Base-by-base conservation (phyloP, 2,888 invertebrate species). In the Apamea crenata region DNA sequence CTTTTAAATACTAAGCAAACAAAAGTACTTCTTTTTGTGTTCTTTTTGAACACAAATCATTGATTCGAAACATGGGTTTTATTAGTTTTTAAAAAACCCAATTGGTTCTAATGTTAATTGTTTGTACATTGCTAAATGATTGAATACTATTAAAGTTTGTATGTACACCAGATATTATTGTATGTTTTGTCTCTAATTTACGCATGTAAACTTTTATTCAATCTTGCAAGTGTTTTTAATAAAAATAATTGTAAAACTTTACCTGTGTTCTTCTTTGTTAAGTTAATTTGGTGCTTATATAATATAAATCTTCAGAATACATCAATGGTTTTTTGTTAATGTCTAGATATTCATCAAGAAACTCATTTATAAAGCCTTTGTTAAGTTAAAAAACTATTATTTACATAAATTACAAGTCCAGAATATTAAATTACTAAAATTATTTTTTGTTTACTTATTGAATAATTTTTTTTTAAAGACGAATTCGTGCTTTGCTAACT, bases 181-280 rank as follows among this genome's bases (percentile, higher is more conserved):
- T 70, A 53, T 6, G 16, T 40, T 21, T 71, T 75, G 6, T 29
- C 12, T 68, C n/a, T 36, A 1, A 29, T 44, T 50, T 7, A 50
- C 16, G 1, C 25, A 32, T 47, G 59, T 36, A 36, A 47, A 47
- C 2, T 36, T 50, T 29, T 29, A 16, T 2, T 32, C 21, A 21
- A 61, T 47, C 4, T 47, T 16, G 10, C 18, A 61, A 36, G 8
- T 59, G 21, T 18, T n/a, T 47, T 40, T 14, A 50, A 40, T 75
- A 77, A 76, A 53, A n/a, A 66, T 32, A 21, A 25, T 18, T 29
- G 6, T 44, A 32, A 65, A 53, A 65, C 10, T 40, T 29, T 32
- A 47, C 1, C n/a, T 36, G 56, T 65, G 40, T 66, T 66, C 32
- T 44, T 66, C 36, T 76, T 66, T 77, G 12, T 47, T 47, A 66